phyloP scores from a whole-genome alignment of 2,888 invertebrate genomes.

The Agrochola lychnidis region DNA sequence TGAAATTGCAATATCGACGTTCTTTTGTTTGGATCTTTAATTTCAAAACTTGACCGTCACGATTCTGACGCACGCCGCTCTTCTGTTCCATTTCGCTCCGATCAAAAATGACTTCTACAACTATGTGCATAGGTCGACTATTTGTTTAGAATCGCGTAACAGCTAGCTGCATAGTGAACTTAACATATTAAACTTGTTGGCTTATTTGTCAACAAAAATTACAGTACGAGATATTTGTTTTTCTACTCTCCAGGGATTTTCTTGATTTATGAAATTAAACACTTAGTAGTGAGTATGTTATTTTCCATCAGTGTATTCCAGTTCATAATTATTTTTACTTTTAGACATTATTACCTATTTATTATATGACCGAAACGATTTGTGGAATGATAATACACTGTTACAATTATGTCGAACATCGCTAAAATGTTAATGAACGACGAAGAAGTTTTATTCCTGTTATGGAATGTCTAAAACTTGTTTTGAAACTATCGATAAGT shows the following conservation, averaged over 20 bases:
- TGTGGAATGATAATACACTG: not conserved
- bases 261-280: slow-evolving; percentile 1
- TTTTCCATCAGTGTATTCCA: not conserved
- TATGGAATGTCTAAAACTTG: slow-evolving; percentile 41
- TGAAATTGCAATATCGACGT: slow-evolving; percentile 44
- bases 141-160: not conserved
- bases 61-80: slow-evolving; percentile 19
- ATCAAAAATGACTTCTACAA: slow-evolving; percentile 1
- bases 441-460: slow-evolving; percentile 40
- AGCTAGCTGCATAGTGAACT: not conserved
- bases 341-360: not conserved
- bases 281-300: not conserved
- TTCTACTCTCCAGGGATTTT: not conserved
- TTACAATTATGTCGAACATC: slow-evolving; percentile 12
- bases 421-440: slow-evolving; percentile 44
- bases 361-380: not conserved
- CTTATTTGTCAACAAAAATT: slow-evolving; percentile 11
- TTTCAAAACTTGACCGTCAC: slow-evolving; percentile 42
- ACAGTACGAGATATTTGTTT: not conserved
- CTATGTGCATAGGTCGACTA: not conserved
- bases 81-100: slow-evolving; percentile 17
- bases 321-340: not conserved
- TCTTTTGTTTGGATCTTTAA: slow-evolving; percentile 45
- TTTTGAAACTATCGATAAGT: slow-evolving; percentile 41
- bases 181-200: not conserved